These are phyloP conservation scores for Syrrhaptes paradoxus DNA, from an alignment of 2,113 vertebrate genomes.

Conservation along the genomic window DNA sequence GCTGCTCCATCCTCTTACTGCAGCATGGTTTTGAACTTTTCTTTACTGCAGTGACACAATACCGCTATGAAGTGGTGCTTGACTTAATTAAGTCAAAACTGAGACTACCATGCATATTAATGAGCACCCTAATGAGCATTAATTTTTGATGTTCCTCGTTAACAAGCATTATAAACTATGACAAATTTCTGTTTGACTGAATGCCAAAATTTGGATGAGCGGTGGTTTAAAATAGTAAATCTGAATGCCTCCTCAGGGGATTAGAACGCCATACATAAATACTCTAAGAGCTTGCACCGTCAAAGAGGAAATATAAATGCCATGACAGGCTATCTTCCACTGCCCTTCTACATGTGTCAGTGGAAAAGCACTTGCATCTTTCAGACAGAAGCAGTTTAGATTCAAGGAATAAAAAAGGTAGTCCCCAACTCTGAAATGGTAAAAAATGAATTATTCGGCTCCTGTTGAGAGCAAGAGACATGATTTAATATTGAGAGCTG, in stretches of 20 bases:
- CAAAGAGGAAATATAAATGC: conserved; percentile 63
- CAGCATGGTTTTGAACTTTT: neutral
- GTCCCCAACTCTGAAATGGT: conserved; percentile 8
- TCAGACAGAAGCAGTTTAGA: conserved; percentile 56
- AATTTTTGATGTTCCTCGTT: conserved; percentile 82
- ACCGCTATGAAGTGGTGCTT: conserved; percentile 63
- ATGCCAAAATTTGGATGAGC: conserved; percentile 70
- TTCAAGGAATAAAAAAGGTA: conserved; percentile 62
- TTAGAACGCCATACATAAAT: conserved; percentile 43
- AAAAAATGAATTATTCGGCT: conserved; percentile 44
- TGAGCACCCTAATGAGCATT: conserved; percentile 78
- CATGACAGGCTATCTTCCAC: neutral
- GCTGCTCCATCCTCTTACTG: neutral
- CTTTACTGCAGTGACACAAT: conserved; percentile 32
- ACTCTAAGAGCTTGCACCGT: conserved; percentile 25
- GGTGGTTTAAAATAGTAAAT: conserved; percentile 67
- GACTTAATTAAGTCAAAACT: conserved; percentile 79
- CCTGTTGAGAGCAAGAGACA: conserved; percentile 14
- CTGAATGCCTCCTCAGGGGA: conserved; percentile 17
- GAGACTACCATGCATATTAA: conserved; percentile 77
- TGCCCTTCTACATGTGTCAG: conserved; percentile 23
- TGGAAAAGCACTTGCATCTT: conserved; percentile 20
- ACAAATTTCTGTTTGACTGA: conserved; percentile 80
- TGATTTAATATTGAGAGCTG: neutral
- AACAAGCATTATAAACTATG: conserved; percentile 79